Percentiles rank a stretch among this genome's conserved stretches.
These are phyloP conservation scores for Ridgeia piscesae DNA, from an alignment of 1,140 invertebrate species.

Conservation along the genomic window DNA sequence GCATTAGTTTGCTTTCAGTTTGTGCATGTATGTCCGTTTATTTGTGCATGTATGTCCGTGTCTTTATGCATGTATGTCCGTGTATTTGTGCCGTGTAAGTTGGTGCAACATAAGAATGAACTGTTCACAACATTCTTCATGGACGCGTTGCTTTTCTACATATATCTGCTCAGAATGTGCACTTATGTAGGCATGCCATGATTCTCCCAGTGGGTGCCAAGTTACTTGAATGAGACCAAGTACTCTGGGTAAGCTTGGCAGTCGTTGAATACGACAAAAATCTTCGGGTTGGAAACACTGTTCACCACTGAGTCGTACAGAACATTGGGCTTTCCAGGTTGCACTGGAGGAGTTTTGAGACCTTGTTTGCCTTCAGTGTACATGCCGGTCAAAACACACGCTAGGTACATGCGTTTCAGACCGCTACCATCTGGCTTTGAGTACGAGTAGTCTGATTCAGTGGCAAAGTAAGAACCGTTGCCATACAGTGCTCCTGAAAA, in stretches of 20 bases:
- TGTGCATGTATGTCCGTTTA: no score
- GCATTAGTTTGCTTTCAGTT: no score
- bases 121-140: no score
- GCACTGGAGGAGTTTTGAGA: conserved; percentile 23
- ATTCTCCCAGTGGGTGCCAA: no score
- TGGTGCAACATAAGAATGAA: no score
- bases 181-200: no score
- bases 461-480: conserved; percentile 31
- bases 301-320: conserved; percentile 20
- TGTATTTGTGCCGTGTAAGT: no score
- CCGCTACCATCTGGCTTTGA: conserved; percentile 21
- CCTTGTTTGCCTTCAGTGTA: conserved; percentile 1
- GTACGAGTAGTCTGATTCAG: conserved; percentile 26
- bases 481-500: conserved; percentile 24
- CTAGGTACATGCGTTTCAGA: conserved; percentile 19
- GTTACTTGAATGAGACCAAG: conserved; percentile 23
- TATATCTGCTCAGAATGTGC: no score
- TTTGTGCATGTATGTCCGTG: no score
- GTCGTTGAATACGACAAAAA: conserved; percentile 29
- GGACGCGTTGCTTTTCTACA: no score
- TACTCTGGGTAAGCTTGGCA: conserved; percentile 27
- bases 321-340: background rate
- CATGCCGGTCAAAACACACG: conserved; percentile 22
- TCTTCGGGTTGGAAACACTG: background rate
- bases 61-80: no score